Conservation (phyloP, 2,797 vertebrate species). For the Picus viridis region DNA sequence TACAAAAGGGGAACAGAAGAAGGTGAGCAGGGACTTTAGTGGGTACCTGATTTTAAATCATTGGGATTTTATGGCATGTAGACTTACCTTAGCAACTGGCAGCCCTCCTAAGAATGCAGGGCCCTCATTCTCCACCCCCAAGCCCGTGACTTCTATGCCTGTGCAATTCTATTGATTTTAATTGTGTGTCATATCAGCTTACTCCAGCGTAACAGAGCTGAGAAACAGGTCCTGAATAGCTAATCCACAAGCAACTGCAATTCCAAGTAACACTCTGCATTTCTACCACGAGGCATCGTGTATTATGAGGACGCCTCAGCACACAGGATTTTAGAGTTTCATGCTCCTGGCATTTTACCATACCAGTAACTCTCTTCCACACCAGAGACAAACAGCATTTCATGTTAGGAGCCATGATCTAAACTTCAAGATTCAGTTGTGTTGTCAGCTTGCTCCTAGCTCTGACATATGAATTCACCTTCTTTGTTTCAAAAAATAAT, state of each 20-base stretch:
- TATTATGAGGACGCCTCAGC: background rate
- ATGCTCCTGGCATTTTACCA: background rate
- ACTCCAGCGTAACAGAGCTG: background rate
- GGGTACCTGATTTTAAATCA: background rate
- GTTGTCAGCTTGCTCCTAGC: background rate
- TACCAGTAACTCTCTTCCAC: background rate
- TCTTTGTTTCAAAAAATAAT: background rate
- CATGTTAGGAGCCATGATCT: background rate
- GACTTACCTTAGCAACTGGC: background rate
- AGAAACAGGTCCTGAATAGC: background rate
- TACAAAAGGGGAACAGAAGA: background rate
- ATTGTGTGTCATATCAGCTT: background rate
- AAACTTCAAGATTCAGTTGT: background rate
- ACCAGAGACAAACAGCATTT: background rate
- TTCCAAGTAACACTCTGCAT: constrained; percentile 9
- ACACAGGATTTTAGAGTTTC: background rate
- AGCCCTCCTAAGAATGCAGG: background rate
- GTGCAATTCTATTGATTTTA: background rate
- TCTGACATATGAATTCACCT: background rate
- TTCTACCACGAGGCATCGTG: constrained; percentile 3
- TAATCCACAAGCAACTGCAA: background rate
- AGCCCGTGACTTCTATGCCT: background rate
- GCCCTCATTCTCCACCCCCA: background rate
- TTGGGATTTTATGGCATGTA: background rate
- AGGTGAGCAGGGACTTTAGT: background rate